These are phyloP conservation scores for Popillia japonica DNA, from an alignment of 1,140 invertebrate species.

Conservation along the genomic window DNA sequence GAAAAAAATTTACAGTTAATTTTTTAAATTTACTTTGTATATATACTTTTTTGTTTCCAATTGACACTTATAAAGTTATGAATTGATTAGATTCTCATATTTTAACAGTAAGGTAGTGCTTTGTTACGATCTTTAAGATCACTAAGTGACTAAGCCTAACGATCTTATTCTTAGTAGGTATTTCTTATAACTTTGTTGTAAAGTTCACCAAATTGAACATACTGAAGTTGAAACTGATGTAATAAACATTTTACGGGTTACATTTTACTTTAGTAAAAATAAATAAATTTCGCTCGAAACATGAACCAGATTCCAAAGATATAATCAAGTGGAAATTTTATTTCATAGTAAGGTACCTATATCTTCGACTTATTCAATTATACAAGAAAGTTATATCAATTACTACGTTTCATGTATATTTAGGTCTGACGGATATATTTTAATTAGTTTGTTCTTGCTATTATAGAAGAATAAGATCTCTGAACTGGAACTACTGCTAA, in stretches of 20 bases:
- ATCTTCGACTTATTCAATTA: conserved; percentile 44
- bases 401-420: background rate
- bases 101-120: conserved; percentile 33
- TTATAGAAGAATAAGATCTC: conserved; percentile 39
- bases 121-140: conserved; percentile 16
- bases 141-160: conserved; percentile 19
- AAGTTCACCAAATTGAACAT: background rate
- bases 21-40: conserved; percentile 33
- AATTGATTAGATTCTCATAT: conserved; percentile 38
- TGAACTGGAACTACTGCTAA: conserved; percentile 46
- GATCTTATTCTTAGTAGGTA: conserved; percentile 21
- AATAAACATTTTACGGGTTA: background rate
- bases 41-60: conserved; percentile 42
- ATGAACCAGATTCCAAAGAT: background rate
- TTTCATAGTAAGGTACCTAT: conserved; percentile 49
- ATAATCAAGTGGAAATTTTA: conserved; percentile 52
- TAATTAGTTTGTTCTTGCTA: conserved; percentile 32
- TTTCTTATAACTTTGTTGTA: background rate
- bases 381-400: conserved; percentile 24
- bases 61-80: conserved; percentile 48
- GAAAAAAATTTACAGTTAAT: conserved; percentile 41
- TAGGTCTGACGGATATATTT: conserved; percentile 22
- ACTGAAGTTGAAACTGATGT: background rate
- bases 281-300: too few species aligned
- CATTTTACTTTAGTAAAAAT: background rate